Evolutionary conservation across 2,888 invertebrate genomes (phyloP), one percentile per base, ranked within the genome.

Genomic region (Steinernema carpocapsae): DNA sequence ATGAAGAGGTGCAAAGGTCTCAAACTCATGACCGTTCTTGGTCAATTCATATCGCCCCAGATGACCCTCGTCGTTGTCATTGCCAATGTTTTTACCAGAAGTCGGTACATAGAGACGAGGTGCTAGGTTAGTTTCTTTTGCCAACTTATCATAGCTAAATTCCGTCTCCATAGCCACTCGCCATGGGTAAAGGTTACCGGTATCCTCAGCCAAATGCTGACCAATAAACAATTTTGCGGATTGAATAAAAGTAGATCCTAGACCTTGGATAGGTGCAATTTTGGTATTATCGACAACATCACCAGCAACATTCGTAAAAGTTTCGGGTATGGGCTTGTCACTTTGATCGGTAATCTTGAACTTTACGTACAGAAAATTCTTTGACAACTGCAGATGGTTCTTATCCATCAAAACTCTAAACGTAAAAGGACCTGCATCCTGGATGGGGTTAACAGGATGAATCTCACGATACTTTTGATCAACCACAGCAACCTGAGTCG

Each of bases 391-490:
- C 43, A 43, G 43, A 14, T 43, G 7, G 43, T 43, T 43, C 14
- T 43, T 43, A 43, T 43, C 43, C 43, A 43, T 43, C 10, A 43
- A 14, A 43, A 43, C 43, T 12, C 43, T 7, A 14, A 43, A 43
- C 7, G 7, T 43, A 14, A 43, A 43, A 43, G 43, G 43, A 14
- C 43, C 43, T 12, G 43, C 43, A 43, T 43, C 43, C 14, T 43
- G 43, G 43, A 43, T 43, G 14, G 43, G 43, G 43, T 43, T 43
- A 43, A 14, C 14, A 12, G 43, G 43, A 14, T 43, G 43, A 43
- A 43, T 43, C 14, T 43, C 51, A 51, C 51, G 51, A 51, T 51
- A 51, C 12, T 19, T 10, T n/a, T 51, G 51, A 51, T 51, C 51
- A 6, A n/a, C 14, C 7, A 51, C 51, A 19, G 51, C 51, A 6